Percentiles rank a stretch among this genome's conserved stretches.
Evolutionary conservation across 2,797 vertebrate species (phyloP).

Genomic region (Antennarius maculatus): DNA sequence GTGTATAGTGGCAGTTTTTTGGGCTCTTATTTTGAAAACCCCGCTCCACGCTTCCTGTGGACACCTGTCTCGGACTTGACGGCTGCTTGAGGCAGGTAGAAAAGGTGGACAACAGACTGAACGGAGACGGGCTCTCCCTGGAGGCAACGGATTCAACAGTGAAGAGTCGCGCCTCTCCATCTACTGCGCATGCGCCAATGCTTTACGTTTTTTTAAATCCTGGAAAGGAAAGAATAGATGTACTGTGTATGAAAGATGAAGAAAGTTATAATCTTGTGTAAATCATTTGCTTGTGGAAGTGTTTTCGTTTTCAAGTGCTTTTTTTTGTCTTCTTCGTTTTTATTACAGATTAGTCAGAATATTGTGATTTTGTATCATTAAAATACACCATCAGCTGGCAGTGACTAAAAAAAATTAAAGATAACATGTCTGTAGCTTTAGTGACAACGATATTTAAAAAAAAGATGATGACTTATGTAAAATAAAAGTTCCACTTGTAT

Average conservation of each 20-base stretch:
- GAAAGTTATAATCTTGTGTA: too few relatives aligned
- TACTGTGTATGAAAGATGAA: too few relatives aligned
- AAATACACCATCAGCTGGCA: too few relatives aligned
- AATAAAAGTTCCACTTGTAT: not conserved
- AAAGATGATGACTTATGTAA: not conserved
- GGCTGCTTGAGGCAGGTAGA: slow-evolving; percentile 27
- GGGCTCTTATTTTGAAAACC: slow-evolving; percentile 49
- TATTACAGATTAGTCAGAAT: too few relatives aligned
- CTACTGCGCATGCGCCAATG: too few relatives aligned
- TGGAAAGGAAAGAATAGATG: too few relatives aligned
- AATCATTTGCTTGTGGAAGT: too few relatives aligned
- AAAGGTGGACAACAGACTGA: slow-evolving; percentile 27
- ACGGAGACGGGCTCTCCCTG: slow-evolving; percentile 66
- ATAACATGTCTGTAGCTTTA: not conserved
- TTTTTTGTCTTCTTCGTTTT: not conserved
- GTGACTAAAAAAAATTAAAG: too few relatives aligned
- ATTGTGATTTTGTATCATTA: too few relatives aligned
- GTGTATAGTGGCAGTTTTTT: not conserved
- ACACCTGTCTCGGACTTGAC: slow-evolving; percentile 5
- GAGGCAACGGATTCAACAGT: slow-evolving; percentile 41
- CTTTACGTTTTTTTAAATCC: too few relatives aligned
- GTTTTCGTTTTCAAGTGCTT: too few relatives aligned
- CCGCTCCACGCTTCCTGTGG: accelerated
- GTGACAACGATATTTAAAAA: not conserved
- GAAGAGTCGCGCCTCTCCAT: not conserved